Evolutionary conservation across 2,888 invertebrate genomes (phyloP).

Genomic region (Agonopterix subpropinquella): DNA sequence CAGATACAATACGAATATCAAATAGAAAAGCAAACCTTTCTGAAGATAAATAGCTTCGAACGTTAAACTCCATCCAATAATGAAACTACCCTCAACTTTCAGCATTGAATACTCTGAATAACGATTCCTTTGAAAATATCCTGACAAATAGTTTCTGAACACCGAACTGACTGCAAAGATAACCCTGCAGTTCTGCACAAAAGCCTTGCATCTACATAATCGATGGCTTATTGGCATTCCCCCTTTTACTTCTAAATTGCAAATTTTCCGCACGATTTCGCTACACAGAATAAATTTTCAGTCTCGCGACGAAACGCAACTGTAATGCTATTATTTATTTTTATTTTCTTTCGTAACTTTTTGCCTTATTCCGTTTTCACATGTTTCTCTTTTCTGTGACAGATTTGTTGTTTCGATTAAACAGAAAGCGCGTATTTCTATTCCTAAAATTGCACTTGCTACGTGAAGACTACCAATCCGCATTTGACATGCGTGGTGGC

Average conservation of each 20-base stretch:
- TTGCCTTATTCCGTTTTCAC: background rate
- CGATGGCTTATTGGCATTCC: constrained; percentile 73
- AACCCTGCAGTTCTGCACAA: constrained; percentile 62
- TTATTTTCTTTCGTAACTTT: constrained; percentile 12
- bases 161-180: constrained; percentile 60
- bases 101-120: constrained; percentile 21
- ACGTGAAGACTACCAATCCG: no score
- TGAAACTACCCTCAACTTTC: constrained; percentile 8
- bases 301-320: constrained; percentile 54
- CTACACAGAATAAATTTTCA: constrained; percentile 65
- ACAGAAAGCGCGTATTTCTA: no score
- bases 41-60: background rate
- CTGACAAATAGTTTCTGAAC: constrained; percentile 62
- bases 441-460: no score
- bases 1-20: background rate
- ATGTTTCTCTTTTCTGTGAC: constrained; percentile 13
- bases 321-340: constrained; percentile 47
- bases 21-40: background rate
- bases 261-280: constrained; percentile 75
- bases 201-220: constrained; percentile 71
- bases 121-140: constrained; percentile 45
- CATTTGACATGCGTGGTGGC: no score
- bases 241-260: constrained; percentile 73
- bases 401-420: constrained; percentile 19
- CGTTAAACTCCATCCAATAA: background rate